Evolutionary conservation across 2,888 invertebrate genomes (phyloP), one percentile per base, ranked within the genome.

Genomic region (Ornithoptera priamus): DNA sequence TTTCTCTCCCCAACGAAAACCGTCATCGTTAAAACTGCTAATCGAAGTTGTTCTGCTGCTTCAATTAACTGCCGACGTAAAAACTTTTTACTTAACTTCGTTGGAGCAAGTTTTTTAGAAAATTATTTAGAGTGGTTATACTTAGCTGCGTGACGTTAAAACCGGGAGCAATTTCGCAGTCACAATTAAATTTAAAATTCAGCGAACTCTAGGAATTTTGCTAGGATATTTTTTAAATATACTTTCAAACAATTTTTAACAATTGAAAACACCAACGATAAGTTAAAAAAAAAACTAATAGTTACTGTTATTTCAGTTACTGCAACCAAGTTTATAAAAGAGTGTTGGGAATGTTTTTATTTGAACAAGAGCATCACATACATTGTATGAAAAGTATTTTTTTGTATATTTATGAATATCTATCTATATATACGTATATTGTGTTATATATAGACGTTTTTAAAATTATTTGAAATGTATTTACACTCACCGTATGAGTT

Each of bases 31-130:
- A 46, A 50, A 62, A 62, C 42, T 60, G 67, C 63, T 56, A 60
- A 67, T 70, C 65, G 59, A 64, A 63, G 53, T 53, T 42, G 60
- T 67, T 63, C 59, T 60, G 42, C 63, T 39, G 66, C 56, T 42
- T 63, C 63, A 67, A 70, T 70, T 70, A 70, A 60, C 63, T 53
- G 63, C 59, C 36, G 63, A 60, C 62, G 67, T 64, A 64, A 70
- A 67, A 67, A 66, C 39, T 66, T 69, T 69, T 62, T 20, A 53
- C n/a, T 66, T 66, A 36, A 53, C 36, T 10, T 57, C 57, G 20
- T 53, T 36, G 46, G 15, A 15, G 59, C 62, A 60, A 65, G 61
- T 30, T 69, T 64, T 61, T 65, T 46, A 17, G 12, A 6, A 53
- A n/a, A 53, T 7, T 53, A n/a, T 1, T 2, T 6, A n/a, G 53